Evolutionary conservation across 1,140 invertebrate genomes (phyloP).

Genomic region (Ladona fulva): DNA sequence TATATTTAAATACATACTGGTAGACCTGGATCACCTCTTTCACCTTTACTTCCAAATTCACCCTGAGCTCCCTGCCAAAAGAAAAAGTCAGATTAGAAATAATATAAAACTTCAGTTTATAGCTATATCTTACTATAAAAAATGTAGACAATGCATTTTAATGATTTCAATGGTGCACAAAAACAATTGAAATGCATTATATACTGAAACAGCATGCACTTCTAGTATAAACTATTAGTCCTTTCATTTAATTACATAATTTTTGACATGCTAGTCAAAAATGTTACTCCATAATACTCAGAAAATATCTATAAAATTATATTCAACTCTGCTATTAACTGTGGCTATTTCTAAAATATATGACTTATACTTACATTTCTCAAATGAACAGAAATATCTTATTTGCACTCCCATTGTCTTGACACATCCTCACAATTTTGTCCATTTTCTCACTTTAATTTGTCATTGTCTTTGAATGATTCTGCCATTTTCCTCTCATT

Average conservation of each 20-base stretch:
- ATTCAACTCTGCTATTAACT: neutral
- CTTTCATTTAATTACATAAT: neutral
- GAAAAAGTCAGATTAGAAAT: constrained; percentile 16
- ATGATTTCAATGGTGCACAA: neutral
- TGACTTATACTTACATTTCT: constrained; percentile 9
- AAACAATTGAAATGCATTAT: neutral
- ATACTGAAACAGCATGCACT: neutral
- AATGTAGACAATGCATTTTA: neutral
- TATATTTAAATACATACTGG: constrained; percentile 57
- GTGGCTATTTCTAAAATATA: neutral
- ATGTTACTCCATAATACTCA: neutral
- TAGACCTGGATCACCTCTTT: constrained; percentile 81
- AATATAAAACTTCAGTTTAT: neutral
- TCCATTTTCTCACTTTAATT: neutral
- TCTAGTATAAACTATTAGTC: neutral
- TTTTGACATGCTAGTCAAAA: neutral
- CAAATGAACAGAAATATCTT: neutral
- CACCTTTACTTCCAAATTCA: constrained; percentile 80
- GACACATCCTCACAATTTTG: neutral
- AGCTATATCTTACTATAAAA: neutral
- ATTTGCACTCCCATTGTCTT: neutral
- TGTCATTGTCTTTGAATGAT: neutral
- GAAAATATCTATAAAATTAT: neutral
- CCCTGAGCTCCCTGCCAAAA: constrained; percentile 75
- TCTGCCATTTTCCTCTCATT: neutral